Conservation (phyloP, 2,113 vertebrate genomes). For the Oriolus oriolus region DNA sequence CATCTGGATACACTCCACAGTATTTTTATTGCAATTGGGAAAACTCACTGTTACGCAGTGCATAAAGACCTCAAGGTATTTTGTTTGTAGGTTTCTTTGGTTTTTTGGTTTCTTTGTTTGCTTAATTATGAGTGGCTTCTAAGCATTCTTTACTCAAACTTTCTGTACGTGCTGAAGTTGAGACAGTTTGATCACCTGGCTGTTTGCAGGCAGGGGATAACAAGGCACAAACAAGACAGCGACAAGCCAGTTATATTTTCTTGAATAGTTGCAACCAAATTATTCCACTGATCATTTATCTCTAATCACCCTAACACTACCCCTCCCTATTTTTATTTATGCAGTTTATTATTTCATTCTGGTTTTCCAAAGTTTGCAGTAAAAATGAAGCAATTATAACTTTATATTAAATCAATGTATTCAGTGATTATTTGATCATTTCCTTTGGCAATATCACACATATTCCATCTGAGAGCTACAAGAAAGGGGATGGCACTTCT, state of each 20-base stretch:
- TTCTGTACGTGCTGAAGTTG: background rate
- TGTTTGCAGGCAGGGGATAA: background rate
- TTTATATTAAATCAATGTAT: constrained; percentile 8
- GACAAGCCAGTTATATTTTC: background rate
- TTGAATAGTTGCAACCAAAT: background rate
- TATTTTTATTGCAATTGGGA: background rate
- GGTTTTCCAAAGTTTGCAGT: background rate
- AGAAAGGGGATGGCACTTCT: constrained; percentile 1
- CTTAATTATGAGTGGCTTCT: background rate
- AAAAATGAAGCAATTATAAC: background rate
- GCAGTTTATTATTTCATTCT: background rate
- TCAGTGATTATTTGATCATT: background rate
- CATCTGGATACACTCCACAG: background rate
- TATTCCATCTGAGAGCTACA: background rate
- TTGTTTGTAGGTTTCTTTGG: background rate
- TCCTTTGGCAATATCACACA: background rate
- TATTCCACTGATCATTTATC: background rate
- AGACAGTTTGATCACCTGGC: background rate
- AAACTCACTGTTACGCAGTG: background rate
- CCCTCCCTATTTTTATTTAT: background rate
- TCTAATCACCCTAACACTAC: background rate
- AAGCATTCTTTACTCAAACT: background rate
- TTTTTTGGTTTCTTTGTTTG: background rate
- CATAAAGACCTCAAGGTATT: background rate
- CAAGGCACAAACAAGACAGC: background rate